Percentiles rank a stretch among this genome's conserved stretches.
These are phyloP conservation scores for Stegodyphus mimosarum DNA, from an alignment of 1,140 invertebrate species.

Conservation along the genomic window DNA sequence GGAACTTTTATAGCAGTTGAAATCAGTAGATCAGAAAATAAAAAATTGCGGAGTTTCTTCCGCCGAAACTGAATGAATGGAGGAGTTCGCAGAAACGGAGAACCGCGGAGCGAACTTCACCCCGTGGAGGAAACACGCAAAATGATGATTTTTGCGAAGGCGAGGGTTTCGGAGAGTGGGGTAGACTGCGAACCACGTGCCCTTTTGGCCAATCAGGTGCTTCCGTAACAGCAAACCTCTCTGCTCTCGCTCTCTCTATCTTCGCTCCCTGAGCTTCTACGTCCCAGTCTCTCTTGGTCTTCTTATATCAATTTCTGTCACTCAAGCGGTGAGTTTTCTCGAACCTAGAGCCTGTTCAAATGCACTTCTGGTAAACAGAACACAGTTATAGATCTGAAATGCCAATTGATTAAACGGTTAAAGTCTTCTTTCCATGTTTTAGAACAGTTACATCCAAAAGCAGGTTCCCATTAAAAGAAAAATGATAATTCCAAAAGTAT, in stretches of 20 bases:
- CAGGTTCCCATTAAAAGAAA: too few species aligned
- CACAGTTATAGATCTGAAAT: too few species aligned
- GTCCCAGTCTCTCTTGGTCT: neutral
- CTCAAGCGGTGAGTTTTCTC: neutral
- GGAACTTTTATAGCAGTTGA: neutral
- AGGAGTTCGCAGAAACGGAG: neutral
- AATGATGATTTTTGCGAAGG: neutral
- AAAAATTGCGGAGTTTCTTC: neutral
- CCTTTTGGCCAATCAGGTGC: slow-evolving; percentile 4
- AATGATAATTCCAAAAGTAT: too few species aligned
- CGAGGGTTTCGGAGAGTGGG: neutral
- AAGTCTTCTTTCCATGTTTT: too few species aligned
- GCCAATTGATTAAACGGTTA: too few species aligned
- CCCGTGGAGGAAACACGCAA: neutral
- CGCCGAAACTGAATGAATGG: neutral
- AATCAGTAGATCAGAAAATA: neutral
- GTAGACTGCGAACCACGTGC: slow-evolving; percentile 19
- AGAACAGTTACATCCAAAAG: too few species aligned
- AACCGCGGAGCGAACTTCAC: neutral
- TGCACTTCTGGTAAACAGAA: too few species aligned
- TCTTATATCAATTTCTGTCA: neutral
- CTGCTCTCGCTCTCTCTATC: too few species aligned
- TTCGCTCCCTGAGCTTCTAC: neutral
- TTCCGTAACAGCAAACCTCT: neutral
- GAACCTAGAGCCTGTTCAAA: too few species aligned